phyloP scores from a whole-genome alignment of 2,888 invertebrate species.

The Eueremaeus valkanovi region DNA sequence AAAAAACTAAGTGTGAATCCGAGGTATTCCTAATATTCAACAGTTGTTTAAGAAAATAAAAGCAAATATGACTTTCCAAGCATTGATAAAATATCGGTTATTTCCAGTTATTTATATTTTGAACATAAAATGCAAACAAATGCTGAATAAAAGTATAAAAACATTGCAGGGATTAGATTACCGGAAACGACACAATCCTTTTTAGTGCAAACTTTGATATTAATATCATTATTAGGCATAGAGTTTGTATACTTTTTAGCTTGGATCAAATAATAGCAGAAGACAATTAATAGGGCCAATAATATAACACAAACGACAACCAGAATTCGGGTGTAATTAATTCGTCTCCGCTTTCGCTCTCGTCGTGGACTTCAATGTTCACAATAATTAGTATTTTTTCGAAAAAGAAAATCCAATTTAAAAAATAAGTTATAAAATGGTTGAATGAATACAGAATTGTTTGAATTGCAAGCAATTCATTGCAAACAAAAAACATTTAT shows the following conservation, averaged over 20 bases:
- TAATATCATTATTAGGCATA: background rate
- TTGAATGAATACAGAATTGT: too few species aligned
- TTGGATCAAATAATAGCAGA: slow-evolving; percentile 16
- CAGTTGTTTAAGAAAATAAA: too few species aligned
- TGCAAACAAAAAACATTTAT: too few species aligned
- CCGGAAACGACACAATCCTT: background rate
- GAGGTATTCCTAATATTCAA: too few species aligned
- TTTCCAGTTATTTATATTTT: too few species aligned
- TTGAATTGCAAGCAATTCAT: too few species aligned
- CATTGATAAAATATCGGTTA: too few species aligned
- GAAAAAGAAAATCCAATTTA: background rate
- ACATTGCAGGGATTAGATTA: background rate
- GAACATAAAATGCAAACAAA: too few species aligned
- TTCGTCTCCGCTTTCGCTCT: background rate
- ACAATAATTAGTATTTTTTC: background rate
- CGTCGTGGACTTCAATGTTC: background rate
- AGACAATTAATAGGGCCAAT: background rate
- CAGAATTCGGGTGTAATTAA: background rate
- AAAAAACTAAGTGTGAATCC: too few species aligned
- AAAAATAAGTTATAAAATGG: too few species aligned
- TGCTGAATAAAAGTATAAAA: too few species aligned
- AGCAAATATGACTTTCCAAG: too few species aligned
- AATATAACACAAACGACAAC: background rate
- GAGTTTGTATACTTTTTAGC: background rate
- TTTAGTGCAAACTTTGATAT: background rate